These are phyloP conservation scores for Meloidogyne chitwoodi DNA, from an alignment of 1,140 invertebrate species.

Conservation along the genomic window DNA sequence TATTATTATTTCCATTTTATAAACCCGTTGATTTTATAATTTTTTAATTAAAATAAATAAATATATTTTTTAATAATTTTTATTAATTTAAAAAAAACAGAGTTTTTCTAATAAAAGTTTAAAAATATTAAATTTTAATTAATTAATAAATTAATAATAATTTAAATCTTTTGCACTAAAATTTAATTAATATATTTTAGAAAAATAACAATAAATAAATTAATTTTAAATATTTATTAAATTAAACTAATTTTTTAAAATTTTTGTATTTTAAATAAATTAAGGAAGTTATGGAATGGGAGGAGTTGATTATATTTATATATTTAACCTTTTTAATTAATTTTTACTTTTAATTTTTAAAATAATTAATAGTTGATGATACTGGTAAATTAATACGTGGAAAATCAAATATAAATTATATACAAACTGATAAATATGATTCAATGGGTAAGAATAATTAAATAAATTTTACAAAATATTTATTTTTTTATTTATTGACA, in stretches of 20 bases:
- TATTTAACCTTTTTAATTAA: background rate
- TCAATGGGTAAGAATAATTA: slow-evolving; percentile 4
- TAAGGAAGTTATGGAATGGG: background rate
- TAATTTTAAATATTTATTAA: no score
- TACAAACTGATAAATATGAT: slow-evolving; percentile 15
- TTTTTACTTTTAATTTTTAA: background rate
- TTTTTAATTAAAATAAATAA: background rate
- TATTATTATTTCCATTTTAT: background rate
- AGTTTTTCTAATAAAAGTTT: background rate
- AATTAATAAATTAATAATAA: no score
- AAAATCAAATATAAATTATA: slow-evolving; percentile 60
- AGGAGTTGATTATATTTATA: background rate
- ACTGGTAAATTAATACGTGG: slow-evolving; percentile 86
- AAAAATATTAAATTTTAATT: no score
- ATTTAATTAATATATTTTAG: no score
- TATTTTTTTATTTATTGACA: no score
- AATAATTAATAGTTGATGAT: slow-evolving; percentile 72
- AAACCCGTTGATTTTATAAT: background rate
- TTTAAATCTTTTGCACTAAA: no score
- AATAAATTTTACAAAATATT: no score
- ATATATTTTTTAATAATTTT: background rate
- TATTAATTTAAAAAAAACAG: background rate
- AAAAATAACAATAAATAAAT: no score
- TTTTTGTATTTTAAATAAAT: no score
- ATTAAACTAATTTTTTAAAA: no score